These are phyloP conservation scores for Tigriopus japonicus DNA, from an alignment of 1,140 invertebrate genomes.

Conservation along the genomic window DNA sequence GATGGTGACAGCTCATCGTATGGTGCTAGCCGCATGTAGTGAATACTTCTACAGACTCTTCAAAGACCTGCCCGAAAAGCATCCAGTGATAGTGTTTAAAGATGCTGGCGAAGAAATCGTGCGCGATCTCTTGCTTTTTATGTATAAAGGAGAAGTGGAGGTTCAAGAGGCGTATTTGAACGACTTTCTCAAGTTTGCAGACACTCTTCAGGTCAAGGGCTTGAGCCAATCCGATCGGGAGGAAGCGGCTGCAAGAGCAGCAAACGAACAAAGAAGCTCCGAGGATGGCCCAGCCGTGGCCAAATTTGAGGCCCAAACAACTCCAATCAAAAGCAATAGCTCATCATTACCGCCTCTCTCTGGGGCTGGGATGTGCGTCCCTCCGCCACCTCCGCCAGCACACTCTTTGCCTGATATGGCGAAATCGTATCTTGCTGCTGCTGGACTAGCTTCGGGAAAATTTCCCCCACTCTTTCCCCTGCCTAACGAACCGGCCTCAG, in stretches of 20 bases:
- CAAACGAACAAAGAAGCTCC: not conserved
- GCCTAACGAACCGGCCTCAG: not conserved
- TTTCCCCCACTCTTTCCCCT: slow-evolving; percentile 1
- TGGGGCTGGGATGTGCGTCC: not conserved
- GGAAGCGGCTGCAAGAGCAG: not conserved
- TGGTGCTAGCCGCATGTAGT: slow-evolving; percentile 77
- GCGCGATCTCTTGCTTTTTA: slow-evolving; percentile 69
- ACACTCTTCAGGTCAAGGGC: slow-evolving; percentile 34
- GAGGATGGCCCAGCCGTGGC: not conserved
- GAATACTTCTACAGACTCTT: slow-evolving; percentile 81
- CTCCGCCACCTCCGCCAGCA: not conserved
- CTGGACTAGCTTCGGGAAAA: not conserved
- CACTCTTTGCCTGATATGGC: not conserved
- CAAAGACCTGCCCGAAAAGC: slow-evolving; percentile 61
- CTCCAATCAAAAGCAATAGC: not conserved
- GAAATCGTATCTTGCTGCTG: not conserved
- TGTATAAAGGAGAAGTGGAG: slow-evolving; percentile 80
- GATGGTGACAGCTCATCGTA: slow-evolving; percentile 45
- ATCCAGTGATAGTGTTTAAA: slow-evolving; percentile 58
- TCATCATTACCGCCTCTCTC: not conserved
- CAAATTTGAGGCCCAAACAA: not conserved
- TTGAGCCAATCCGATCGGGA: slow-evolving; percentile 8
- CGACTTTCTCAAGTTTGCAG: slow-evolving; percentile 70
- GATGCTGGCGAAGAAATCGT: slow-evolving; percentile 67
- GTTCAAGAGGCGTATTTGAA: slow-evolving; percentile 69